These are phyloP conservation scores for Thunnus albacares DNA, from an alignment of 2,797 vertebrate genomes.

Conservation along the genomic window DNA sequence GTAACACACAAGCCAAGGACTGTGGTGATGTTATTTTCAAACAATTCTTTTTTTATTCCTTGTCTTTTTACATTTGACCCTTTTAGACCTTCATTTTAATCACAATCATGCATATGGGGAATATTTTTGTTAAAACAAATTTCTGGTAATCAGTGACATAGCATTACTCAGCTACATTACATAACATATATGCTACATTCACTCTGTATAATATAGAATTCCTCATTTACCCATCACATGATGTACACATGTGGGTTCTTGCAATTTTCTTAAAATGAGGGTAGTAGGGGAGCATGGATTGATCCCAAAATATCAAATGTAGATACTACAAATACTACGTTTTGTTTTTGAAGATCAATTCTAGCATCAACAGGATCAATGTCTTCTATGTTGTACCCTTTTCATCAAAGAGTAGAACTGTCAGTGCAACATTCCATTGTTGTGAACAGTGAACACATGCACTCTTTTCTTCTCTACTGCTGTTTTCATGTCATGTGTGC, in stretches of 20 bases:
- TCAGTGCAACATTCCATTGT: too few species aligned
- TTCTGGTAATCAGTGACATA: background rate
- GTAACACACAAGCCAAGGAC: slow-evolving; percentile 2
- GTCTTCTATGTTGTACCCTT: too few species aligned
- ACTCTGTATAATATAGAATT: background rate
- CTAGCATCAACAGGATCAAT: too few species aligned
- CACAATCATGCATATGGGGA: background rate
- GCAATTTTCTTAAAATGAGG: background rate
- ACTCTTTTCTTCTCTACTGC: too few species aligned
- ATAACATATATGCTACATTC: background rate
- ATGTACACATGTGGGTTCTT: background rate
- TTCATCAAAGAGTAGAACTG: too few species aligned
- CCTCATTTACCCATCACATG: background rate
- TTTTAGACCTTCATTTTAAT: background rate
- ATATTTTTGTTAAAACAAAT: background rate
- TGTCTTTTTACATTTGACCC: background rate
- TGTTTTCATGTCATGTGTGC: too few species aligned
- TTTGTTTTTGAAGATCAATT: too few species aligned
- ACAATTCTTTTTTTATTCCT: background rate
- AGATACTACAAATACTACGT: too few species aligned
- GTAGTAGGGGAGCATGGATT: too few species aligned
- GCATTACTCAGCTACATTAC: background rate
- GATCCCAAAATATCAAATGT: too few species aligned
- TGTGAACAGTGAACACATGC: too few species aligned
- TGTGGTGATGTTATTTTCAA: background rate